A percentile compares a stretch with the other conserved stretches of the same genome.
phyloP scores from a whole-genome alignment of 2,888 invertebrate genomes.

The Drosophila ezoana region DNA sequence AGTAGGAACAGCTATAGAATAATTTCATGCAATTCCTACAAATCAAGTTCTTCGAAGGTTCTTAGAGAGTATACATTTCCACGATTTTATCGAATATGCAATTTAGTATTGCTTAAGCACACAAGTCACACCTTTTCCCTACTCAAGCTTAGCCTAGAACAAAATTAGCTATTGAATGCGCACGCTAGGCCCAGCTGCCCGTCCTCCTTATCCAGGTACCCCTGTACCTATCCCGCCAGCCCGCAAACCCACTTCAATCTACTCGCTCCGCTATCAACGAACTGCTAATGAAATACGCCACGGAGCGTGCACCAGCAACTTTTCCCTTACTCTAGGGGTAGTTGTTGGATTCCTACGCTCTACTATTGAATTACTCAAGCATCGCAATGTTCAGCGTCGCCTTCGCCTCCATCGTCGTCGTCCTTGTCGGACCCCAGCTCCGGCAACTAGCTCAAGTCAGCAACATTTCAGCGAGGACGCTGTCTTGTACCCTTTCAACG shows the following conservation, averaged over 20 bases:
- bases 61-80: too few species aligned
- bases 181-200: constrained; percentile 11
- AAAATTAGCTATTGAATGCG: constrained; percentile 51
- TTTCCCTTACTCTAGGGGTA: constrained; percentile 48
- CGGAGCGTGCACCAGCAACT: constrained; percentile 72
- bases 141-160: constrained; percentile 49
- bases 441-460: constrained; percentile 77
- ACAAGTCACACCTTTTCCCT: constrained; percentile 51
- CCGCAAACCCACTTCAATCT: constrained; percentile 25
- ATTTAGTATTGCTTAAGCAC: constrained; percentile 47
- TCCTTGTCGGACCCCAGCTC: constrained; percentile 32
- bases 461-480: constrained; percentile 71
- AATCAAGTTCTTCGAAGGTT: background rate
- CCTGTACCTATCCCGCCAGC: background rate
- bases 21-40: background rate
- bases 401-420: constrained; percentile 13
- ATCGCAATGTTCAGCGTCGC: constrained; percentile 41
- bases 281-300: constrained; percentile 81
- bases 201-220: background rate
- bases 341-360: constrained; percentile 48
- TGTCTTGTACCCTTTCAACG: constrained; percentile 80
- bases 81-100: constrained; percentile 56
- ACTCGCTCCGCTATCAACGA: constrained; percentile 45
- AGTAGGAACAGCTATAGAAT: background rate
- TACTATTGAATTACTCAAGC: constrained; percentile 78